phyloP scores from a whole-genome alignment of 1,140 invertebrate species.

The Hestina assimilis region DNA sequence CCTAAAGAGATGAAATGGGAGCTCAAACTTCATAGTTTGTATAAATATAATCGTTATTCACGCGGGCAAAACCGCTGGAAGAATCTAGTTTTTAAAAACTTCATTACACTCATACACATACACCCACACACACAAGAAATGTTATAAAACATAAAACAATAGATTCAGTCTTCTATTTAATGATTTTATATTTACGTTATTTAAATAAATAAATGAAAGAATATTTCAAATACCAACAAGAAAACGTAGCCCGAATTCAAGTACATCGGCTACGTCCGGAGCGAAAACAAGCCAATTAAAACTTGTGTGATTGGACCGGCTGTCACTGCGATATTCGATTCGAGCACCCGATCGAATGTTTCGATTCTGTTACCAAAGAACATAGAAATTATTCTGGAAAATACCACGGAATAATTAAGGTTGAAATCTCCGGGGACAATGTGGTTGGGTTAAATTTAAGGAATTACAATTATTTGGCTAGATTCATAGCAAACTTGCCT shows the following conservation, averaged over 20 bases:
- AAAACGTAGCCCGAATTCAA: not conserved
- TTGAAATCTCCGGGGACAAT: not conserved
- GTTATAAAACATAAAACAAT: too few relatives aligned
- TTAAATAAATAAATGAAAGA: not conserved
- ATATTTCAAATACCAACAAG: not conserved
- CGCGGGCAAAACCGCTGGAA: too few relatives aligned
- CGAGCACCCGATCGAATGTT: not conserved
- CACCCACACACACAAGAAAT: too few relatives aligned
- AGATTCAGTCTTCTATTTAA: too few relatives aligned
- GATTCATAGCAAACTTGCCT: not conserved
- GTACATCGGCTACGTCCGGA: not conserved
- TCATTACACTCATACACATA: too few relatives aligned
- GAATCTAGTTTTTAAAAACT: too few relatives aligned
- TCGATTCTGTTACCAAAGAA: not conserved
- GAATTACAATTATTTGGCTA: not conserved
- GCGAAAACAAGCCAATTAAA: slow-evolving; percentile 21
- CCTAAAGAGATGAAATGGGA: too few relatives aligned
- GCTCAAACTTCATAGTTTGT: too few relatives aligned
- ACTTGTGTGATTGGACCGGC: slow-evolving; percentile 16
- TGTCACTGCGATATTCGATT: slow-evolving; percentile 12
- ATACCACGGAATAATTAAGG: not conserved
- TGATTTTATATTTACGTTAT: too few relatives aligned
- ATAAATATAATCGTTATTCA: too few relatives aligned
- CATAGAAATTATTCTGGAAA: not conserved
- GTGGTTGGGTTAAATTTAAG: not conserved